Conservation (phyloP, 1,140 invertebrate genomes). For the Drosophila jambulina region DNA sequence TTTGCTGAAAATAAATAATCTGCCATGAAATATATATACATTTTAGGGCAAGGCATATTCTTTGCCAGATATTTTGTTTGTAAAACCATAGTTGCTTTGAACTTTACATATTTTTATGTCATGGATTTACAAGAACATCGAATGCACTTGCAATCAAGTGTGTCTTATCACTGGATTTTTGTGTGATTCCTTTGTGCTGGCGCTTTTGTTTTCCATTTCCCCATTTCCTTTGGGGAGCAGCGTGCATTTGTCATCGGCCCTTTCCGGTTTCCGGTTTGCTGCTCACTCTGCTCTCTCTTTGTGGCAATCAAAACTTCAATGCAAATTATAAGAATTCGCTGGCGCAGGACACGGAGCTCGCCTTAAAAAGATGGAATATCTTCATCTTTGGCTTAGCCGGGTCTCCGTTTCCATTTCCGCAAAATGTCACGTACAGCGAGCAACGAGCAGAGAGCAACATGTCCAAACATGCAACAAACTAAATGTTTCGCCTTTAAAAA, state of each 20-base stretch:
- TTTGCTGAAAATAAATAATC: not conserved
- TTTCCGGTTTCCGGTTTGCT: conserved; percentile 16
- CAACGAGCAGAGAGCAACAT: conserved; percentile 41
- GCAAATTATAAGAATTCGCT: conserved; percentile 41
- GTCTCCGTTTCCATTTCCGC: conserved; percentile 50
- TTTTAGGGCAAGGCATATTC: not conserved
- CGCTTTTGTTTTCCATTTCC: conserved; percentile 6
- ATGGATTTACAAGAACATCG: not conserved
- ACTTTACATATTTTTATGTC: conserved; percentile 1
- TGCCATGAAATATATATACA: too few relatives aligned
- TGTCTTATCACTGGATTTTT: conserved; percentile 9
- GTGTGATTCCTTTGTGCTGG: conserved; percentile 19
- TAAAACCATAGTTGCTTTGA: not conserved
- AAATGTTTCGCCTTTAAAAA: conserved; percentile 73
- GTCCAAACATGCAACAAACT: conserved; percentile 77
- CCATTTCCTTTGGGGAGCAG: conserved; percentile 11
- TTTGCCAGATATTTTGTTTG: not conserved
- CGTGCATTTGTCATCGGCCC: conserved; percentile 16
- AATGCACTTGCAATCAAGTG: conserved; percentile 14
- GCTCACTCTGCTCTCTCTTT: conserved; percentile 19
- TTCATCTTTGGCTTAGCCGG: conserved; percentile 8
- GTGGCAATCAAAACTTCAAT: conserved; percentile 54
- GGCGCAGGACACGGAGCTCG: not conserved
- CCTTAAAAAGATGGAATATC: conserved; percentile 4
- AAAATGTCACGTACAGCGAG: conserved; percentile 72